Percentiles rank a stretch among this genome's conserved stretches.
Conservation (phyloP, 2,888 invertebrate genomes). For the Drosophila niveifrons region DNA sequence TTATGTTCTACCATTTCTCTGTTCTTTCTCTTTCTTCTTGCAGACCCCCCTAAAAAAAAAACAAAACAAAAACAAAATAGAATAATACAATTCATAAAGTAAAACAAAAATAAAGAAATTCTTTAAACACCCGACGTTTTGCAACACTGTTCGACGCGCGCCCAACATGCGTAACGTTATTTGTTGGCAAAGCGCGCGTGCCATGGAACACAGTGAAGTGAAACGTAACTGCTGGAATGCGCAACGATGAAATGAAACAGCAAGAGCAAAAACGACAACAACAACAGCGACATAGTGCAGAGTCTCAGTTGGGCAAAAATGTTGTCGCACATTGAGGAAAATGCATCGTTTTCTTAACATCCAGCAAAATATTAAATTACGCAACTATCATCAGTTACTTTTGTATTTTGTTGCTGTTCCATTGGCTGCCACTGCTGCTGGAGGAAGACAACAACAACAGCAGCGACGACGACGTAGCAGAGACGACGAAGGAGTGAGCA, state of each 20-base stretch:
- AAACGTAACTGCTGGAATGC: conserved; percentile 52
- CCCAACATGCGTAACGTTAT: conserved; percentile 56
- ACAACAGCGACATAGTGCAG: too few relatives aligned
- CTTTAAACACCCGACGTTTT: conserved; percentile 24
- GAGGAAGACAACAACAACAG: conserved; percentile 52
- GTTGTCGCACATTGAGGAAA: conserved; percentile 79
- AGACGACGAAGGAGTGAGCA: conserved; percentile 29
- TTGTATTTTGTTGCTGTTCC: conserved; percentile 80
- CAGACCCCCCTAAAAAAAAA: conserved; percentile 61
- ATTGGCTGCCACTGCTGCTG: conserved; percentile 67
- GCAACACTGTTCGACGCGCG: conserved; percentile 54
- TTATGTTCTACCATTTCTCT: conserved; percentile 74
- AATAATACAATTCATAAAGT: conserved; percentile 3
- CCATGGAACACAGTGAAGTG: conserved; percentile 57
- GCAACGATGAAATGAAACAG: conserved; percentile 37
- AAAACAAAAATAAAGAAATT: background rate
- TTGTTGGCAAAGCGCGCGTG: conserved; percentile 52
- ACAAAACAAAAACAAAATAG: conserved; percentile 2
- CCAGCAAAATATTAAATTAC: conserved; percentile 83
- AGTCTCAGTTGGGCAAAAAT: conserved; percentile 54
- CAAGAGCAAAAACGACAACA: conserved; percentile 24
- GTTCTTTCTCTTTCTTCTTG: conserved; percentile 73
- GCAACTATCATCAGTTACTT: conserved; percentile 84
- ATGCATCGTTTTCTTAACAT: conserved; percentile 84
- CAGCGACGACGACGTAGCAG: conserved; percentile 34